phyloP scores from a whole-genome alignment of 2,888 invertebrate genomes.

The Leptopterna dolabrata region DNA sequence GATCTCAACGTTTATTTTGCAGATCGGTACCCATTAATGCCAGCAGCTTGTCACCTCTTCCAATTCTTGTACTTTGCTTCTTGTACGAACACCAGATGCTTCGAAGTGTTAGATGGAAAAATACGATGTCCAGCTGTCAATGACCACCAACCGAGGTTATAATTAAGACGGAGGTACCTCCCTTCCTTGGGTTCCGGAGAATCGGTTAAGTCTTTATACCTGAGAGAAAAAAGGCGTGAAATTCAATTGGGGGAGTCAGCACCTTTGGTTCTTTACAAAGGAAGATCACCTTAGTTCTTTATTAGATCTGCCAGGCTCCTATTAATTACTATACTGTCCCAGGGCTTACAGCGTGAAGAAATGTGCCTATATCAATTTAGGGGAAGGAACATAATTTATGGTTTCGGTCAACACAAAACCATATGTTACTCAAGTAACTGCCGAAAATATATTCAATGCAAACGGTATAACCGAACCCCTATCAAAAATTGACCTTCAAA shows the following conservation, averaged over 20 bases:
- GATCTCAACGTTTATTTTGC: no score
- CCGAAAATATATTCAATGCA: no score
- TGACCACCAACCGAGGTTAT: neutral
- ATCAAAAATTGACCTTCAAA: no score
- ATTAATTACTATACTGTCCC: neutral
- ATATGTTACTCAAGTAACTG: no score
- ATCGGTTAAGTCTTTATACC: neutral
- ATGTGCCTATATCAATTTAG: neutral
- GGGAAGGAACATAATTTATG: no score
- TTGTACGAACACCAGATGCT: neutral
- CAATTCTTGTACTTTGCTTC: no score
- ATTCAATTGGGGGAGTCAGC: conserved; percentile 3
- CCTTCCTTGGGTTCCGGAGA: neutral
- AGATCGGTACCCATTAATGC: no score
- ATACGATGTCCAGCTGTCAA: conserved; percentile 3
- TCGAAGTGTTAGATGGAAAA: neutral
- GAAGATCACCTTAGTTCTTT: neutral
- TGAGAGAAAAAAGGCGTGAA: neutral
- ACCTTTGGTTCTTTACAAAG: neutral
- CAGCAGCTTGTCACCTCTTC: no score
- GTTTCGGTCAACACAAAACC: no score
- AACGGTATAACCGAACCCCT: no score
- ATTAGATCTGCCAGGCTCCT: neutral
- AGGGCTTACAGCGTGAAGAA: neutral
- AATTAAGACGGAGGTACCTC: neutral